Evolutionary conservation across 2,797 vertebrate genomes (phyloP), one percentile per base, ranked within the genome.

Genomic region (Australoheros facetus): DNA sequence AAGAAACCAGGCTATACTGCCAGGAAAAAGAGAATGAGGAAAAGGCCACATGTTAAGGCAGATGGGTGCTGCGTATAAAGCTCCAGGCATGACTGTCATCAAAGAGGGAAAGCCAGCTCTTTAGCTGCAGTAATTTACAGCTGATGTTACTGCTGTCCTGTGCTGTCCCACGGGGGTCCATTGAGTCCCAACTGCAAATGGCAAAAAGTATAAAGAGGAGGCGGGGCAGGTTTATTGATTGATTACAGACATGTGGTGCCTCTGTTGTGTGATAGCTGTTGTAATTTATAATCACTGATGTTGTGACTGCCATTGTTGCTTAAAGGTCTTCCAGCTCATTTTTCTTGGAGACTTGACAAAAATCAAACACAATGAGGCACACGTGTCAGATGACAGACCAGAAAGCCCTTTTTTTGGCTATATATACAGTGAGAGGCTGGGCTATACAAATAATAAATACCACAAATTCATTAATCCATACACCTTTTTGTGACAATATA

Each of bases 81-180:
- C 85, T 81, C 28, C 71, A 85, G 32, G 82, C 86, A 53, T 53
- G 71, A 71, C 59, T 19, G 66, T 34, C 75, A 56, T 79, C 53
- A 76, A 80, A 85, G 78, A 71, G 53, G 28, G 59, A 81, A 69
- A 32, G 45, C 26, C 26, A 69, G 64, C 64, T 83, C 78, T 86
- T 88, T 85, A 76, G 89, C 62, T 26, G 12, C 62, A 58, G 76
- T 83, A 71, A 91, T 89, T 91, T 91, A 87, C 56, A 9, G 87
- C 76, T 56, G 45, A 69, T 75, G 32, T 74, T 75, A 7, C 21
- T 23, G 64, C n/a, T 66, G 70, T 75, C 76, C 73, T 14, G 56
- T 37, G 45, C 59, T 16, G 86, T 82, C 87, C 86, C 84, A 74
- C 7, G 3, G 55, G 73, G 84, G 48, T 75, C 82, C 19, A 1